Conservation (phyloP, 2,888 invertebrate genomes). For the Vesta saturnalis region DNA sequence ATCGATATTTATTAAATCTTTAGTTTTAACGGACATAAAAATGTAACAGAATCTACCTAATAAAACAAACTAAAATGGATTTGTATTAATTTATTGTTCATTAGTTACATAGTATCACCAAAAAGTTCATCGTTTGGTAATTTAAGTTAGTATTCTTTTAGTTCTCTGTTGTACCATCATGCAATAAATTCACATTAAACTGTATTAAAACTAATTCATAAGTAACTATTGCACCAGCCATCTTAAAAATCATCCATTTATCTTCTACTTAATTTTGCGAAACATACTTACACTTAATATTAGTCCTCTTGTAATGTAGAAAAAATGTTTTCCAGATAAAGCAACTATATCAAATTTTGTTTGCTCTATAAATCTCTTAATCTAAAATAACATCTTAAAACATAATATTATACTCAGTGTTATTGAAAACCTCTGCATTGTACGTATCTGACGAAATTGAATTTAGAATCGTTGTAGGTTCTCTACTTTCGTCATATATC, state of each 20-base stretch:
- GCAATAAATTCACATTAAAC: constrained; percentile 32
- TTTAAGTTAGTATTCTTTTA: no score
- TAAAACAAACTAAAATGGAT: no score
- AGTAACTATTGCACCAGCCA: constrained; percentile 70
- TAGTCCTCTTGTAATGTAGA: constrained; percentile 55
- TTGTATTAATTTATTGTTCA: no score
- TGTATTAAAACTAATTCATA: constrained; percentile 74
- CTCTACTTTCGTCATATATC: constrained; percentile 55
- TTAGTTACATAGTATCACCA: no score
- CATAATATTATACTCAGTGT: constrained; percentile 1
- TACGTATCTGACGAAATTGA: constrained; percentile 72
- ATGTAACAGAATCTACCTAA: no score
- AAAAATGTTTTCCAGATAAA: constrained; percentile 57
- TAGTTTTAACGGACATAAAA: no score
- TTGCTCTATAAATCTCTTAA: constrained; percentile 55
- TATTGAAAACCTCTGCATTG: constrained; percentile 55
- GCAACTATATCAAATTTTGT: constrained; percentile 55
- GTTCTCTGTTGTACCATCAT: not conserved
- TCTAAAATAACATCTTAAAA: constrained; percentile 48
- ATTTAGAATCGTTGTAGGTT: constrained; percentile 64
- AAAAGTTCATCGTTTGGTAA: no score
- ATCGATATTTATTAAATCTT: no score
- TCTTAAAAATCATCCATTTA: constrained; percentile 31
- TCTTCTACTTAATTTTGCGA: not conserved
- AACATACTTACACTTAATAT: constrained; percentile 52